Evolutionary conservation across 2,113 vertebrate species (phyloP), one percentile per base, ranked within the genome.

Genomic region (Coregonus clupeaformis): DNA sequence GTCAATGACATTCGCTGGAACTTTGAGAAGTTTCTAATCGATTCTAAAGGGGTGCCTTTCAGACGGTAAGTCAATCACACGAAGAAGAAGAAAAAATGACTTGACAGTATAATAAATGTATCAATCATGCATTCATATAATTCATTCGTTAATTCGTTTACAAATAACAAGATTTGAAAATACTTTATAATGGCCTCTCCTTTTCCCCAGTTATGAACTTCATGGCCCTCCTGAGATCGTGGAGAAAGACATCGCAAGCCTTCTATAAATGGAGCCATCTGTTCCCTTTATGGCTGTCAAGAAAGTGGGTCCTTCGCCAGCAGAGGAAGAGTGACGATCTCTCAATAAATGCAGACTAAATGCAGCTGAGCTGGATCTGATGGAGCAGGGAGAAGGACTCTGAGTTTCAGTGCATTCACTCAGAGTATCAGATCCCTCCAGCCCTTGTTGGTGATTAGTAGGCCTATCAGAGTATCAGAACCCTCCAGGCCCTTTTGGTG

Each of bases 1-100:
- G 91, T 91, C 73, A 92, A 90, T 64, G 94, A 94, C 79, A 90
- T 94, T 24, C 89, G 93, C 2, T 94, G 94, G 94, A 94, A 94
- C 85, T 94, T 94, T 84, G 94, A 94, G 73, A 93, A 89, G 84
- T 94, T 94, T 74, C 85, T 94, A 5, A 88, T 94, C 55, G 80
- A 74, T n/a, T 85, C 88, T 72, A 78, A 93, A 29, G 93, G 93
- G 30, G 57, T 59, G 11, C 93, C 93, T 45, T 91, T 85, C 79
- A 93, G 77, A 85, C 88, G 94, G 93, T 94, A 82, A 79, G 55
- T 6, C 9, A 62, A 20, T 20, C 7, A 20, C n/a, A 22, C 20
- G 2, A 12, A 68, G 9, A 7, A 20, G 2, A 12, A 68, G 2
- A 7, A 42, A 42, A 42, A 11, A 42, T 42, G 36, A 42, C 9